A percentile compares a stretch with the other conserved stretches of the same genome.
These are phyloP conservation scores for Spondyliosoma cantharus DNA, from an alignment of 2,797 vertebrate genomes.

Conservation along the genomic window DNA sequence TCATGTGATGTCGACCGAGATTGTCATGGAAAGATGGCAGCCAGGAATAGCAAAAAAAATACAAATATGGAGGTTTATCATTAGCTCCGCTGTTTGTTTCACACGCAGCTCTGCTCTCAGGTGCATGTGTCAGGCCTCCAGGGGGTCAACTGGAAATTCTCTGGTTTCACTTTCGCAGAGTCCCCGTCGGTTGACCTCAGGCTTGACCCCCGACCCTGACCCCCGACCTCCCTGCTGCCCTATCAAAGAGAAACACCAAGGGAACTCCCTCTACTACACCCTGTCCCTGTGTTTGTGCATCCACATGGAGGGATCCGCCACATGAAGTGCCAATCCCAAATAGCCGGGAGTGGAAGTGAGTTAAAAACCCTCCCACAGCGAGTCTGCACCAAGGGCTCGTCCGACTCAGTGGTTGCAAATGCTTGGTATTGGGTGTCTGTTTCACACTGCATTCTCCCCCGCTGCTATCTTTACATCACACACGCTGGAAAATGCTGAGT, in stretches of 20 bases:
- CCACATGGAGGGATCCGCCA: too few species aligned
- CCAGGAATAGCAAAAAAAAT: constrained; percentile 21
- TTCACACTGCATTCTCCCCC: too few species aligned
- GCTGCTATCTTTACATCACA: too few species aligned
- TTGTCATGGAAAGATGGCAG: constrained; percentile 36
- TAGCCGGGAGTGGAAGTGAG: too few species aligned
- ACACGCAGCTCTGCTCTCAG: constrained; percentile 34
- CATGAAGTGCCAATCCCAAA: too few species aligned
- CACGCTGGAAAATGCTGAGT: too few species aligned
- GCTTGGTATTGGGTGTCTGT: too few species aligned
- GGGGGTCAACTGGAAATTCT: constrained; percentile 59
- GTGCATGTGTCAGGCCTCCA: constrained; percentile 27
- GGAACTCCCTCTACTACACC: too few species aligned
- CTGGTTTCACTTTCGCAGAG: constrained; percentile 72
- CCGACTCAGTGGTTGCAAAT: too few species aligned
- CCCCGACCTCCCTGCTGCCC: constrained; percentile 8
- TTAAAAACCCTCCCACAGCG: too few species aligned
- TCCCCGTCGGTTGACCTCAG: constrained; percentile 49
- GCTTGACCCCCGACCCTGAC: constrained; percentile 43
- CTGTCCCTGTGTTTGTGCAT: too few species aligned
- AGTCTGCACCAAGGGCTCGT: too few species aligned
- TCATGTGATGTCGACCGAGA: constrained; percentile 8
- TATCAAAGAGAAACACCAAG: constrained; percentile 11
- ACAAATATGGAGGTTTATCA: constrained; percentile 29
- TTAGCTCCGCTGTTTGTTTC: constrained; percentile 51